Conservation (phyloP, 2,888 invertebrate genomes). For the Drosophila macrospina region DNA sequence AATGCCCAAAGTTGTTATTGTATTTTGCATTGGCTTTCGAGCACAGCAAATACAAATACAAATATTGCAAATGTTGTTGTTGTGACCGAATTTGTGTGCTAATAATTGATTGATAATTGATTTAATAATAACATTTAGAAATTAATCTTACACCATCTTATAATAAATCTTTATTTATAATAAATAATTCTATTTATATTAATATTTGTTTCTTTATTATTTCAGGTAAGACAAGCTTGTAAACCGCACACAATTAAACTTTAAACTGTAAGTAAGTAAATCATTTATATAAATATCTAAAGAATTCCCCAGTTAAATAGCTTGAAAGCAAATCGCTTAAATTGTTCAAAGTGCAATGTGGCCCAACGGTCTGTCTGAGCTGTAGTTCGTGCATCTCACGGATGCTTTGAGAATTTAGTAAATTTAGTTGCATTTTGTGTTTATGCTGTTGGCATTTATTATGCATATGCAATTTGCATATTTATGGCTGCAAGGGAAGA, state of each 20-base stretch:
- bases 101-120: too few species aligned
- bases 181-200: not conserved
- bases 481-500: conserved; percentile 41
- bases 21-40: too few species aligned
- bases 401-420: conserved; percentile 18
- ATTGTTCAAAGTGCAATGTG: conserved; percentile 8
- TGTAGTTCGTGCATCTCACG: conserved; percentile 10
- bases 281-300: not conserved
- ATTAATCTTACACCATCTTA: too few species aligned
- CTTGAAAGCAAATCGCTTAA: not conserved
- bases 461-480: conserved; percentile 71
- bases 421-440: conserved; percentile 32
- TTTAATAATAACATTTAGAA: too few species aligned
- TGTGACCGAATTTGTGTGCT: too few species aligned
- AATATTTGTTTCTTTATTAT: conserved; percentile 16
- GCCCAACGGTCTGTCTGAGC: not conserved
- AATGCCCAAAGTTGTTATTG: too few species aligned
- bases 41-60: too few species aligned
- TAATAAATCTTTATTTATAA: too few species aligned
- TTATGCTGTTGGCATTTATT: conserved; percentile 51
- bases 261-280: conserved; percentile 1
- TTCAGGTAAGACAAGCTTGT: conserved; percentile 40
- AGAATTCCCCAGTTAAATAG: not conserved
- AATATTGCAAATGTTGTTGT: too few species aligned
- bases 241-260: not conserved